Evolutionary conservation across 1,140 invertebrate species (phyloP).

Genomic region (Leucophenga varia): DNA sequence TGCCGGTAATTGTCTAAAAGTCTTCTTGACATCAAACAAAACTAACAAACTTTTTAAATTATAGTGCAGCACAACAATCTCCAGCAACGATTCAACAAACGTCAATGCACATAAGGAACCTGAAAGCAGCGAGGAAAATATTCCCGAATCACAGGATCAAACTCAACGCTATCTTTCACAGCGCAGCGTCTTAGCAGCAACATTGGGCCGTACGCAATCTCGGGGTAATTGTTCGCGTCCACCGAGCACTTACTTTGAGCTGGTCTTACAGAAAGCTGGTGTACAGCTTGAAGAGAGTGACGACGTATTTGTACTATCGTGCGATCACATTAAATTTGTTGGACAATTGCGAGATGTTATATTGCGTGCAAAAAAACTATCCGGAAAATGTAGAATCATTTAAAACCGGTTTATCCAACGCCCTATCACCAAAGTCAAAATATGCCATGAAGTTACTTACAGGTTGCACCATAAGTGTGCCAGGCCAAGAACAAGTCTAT

Average conservation of each 20-base stretch:
- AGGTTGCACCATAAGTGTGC: conserved; percentile 38
- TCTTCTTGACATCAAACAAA: too few species aligned
- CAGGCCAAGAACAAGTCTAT: conserved; percentile 39
- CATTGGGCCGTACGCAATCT: conserved; percentile 45
- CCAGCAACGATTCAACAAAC: conserved; percentile 1
- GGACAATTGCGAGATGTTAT: conserved; percentile 39
- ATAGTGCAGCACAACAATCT: too few species aligned
- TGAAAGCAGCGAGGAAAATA: conserved; percentile 40
- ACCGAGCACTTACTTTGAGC: conserved; percentile 49
- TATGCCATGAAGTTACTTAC: conserved; percentile 50
- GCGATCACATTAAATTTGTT: conserved; percentile 50
- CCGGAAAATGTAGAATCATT: conserved; percentile 50
- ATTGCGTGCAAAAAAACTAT: conserved; percentile 30
- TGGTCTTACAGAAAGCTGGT: conserved; percentile 40
- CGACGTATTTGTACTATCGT: conserved; percentile 40
- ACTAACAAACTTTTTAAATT: too few species aligned
- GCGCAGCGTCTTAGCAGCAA: conserved; percentile 41
- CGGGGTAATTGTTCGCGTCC: conserved; percentile 31
- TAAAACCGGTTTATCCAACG: conserved; percentile 45
- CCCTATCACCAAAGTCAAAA: conserved; percentile 46
- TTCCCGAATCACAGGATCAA: conserved; percentile 48
- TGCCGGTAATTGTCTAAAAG: conserved; percentile 35
- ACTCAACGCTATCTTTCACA: conserved; percentile 52
- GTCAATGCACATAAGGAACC: conserved; percentile 21
- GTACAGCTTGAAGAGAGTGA: conserved; percentile 41